Base-by-base conservation (phyloP, 1,140 invertebrate genomes). In the Camponotus pennsylvanicus region DNA sequence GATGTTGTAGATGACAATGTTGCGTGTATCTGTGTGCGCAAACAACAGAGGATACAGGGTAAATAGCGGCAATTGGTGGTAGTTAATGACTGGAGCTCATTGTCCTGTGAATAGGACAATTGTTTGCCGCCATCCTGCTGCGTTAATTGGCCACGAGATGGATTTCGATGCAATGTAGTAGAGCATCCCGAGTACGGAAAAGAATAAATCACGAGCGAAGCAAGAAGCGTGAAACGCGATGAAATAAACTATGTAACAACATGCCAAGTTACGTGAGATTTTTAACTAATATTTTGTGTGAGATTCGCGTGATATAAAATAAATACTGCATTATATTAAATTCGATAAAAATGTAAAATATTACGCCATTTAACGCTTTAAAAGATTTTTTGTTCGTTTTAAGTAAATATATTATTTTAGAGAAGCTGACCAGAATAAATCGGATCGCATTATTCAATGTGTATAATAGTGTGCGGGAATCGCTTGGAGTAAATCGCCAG, bases 51-150 rank as follows among this genome's bases (percentile, higher is more conserved):
- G 18, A 37, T 27, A 27, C 69, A 15, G 66, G n/a, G 55, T 34
- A 82, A 86, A 64, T n/a, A 55, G n/a, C 15, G 63, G 52, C 77
- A 83, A 88, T 86, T 55, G 61, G 78, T 57, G 57, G 21, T 70
- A 76, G 57, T 49, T 79, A 88, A 85, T 57, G 67, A 57, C 42
- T 42, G 9, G 15, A 32, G 32, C 27, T 42, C n/a, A 67, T 13
- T 11, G 61, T 52, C 34, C 11, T 18, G 18, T 3, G 67, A 82
- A 59, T 59, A 57, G 66, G 15, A 57, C 21, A 55, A 70, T 80
- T 40, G 45, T 67, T 57, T 70, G 34, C 11, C 32, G 4, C 15
- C 13, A 13, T 40, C 3, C 59, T 37, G 15, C 13, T 7, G 55
- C 34, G 34, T 76, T 76, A 76, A 76, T 40, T 42, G 37, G 18